Conservation (phyloP, 2,797 vertebrate genomes). For the Lepilemur ruficaudatus region DNA sequence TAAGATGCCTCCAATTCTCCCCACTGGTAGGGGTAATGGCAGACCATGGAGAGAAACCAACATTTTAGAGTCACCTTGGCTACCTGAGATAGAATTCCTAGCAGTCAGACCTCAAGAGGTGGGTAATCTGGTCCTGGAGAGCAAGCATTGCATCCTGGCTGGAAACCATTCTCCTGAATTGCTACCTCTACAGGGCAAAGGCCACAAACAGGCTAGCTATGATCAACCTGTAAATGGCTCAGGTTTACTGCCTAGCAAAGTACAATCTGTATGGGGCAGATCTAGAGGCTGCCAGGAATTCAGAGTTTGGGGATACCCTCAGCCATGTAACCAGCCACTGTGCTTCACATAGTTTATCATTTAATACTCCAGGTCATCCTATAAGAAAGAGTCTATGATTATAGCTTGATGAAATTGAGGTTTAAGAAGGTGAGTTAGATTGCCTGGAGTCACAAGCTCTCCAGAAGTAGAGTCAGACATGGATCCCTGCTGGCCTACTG, state of each 20-base stretch:
- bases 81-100: neutral
- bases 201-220: neutral
- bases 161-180: neutral
- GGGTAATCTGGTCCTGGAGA: neutral
- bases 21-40: neutral
- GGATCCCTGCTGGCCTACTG: neutral
- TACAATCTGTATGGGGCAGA: neutral
- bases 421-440: neutral
- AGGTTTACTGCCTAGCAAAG: neutral
- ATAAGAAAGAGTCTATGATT: neutral
- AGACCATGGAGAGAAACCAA: neutral
- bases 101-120: neutral
- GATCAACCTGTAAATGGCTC: neutral
- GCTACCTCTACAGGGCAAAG: neutral
- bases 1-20: neutral
- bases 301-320: too few relatives aligned
- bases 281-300: neutral
- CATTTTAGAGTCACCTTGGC: neutral
- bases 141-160: neutral
- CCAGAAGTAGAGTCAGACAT: neutral
- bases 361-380: neutral
- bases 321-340: neutral
- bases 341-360: neutral
- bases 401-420: neutral
- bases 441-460: neutral